These are phyloP conservation scores for Callionymus lyra DNA, from an alignment of 2,113 vertebrate species.

Conservation along the genomic window DNA sequence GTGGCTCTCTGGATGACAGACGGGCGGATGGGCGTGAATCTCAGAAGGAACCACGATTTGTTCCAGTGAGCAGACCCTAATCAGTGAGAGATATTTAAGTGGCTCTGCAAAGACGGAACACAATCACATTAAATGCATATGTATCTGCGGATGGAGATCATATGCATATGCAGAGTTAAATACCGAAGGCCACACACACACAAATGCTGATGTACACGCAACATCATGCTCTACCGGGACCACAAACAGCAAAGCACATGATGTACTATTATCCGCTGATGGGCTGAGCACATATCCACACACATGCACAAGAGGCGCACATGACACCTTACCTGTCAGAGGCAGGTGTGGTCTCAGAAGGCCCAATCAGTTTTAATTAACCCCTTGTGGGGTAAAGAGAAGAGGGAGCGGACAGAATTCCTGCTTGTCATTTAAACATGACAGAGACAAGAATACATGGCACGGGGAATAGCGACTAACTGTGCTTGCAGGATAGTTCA, in stretches of 20 bases:
- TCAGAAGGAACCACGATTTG: slow-evolving; percentile 48
- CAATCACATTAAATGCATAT: slow-evolving; percentile 26
- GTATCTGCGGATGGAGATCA: slow-evolving; percentile 19
- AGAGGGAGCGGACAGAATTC: slow-evolving; percentile 12
- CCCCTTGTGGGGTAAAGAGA: slow-evolving; percentile 54
- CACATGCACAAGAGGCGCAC: slow-evolving; percentile 13
- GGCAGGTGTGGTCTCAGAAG: slow-evolving; percentile 65
- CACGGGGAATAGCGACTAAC: too few species aligned
- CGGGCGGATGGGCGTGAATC: slow-evolving; percentile 40
- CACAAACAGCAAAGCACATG: slow-evolving; percentile 36
- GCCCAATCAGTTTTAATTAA: slow-evolving; percentile 77
- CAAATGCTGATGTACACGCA: slow-evolving; percentile 6
- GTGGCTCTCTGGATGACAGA: slow-evolving; percentile 34
- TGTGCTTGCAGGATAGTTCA: too few species aligned
- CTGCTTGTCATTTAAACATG: slow-evolving; percentile 17
- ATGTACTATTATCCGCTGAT: slow-evolving; percentile 33
- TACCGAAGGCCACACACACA: slow-evolving; percentile 11
- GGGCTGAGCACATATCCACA: slow-evolving; percentile 42
- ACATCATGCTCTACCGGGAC: slow-evolving; percentile 18
- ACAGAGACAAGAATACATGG: too few species aligned
- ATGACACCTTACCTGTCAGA: slow-evolving; percentile 62
- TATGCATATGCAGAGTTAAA: slow-evolving; percentile 34
- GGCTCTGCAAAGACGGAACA: slow-evolving; percentile 22
- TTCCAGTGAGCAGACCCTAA: slow-evolving; percentile 43
- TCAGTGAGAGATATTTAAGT: slow-evolving; percentile 45